phyloP scores from a whole-genome alignment of 2,113 vertebrate genomes.

The Forbesichthys papilliferus region DNA sequence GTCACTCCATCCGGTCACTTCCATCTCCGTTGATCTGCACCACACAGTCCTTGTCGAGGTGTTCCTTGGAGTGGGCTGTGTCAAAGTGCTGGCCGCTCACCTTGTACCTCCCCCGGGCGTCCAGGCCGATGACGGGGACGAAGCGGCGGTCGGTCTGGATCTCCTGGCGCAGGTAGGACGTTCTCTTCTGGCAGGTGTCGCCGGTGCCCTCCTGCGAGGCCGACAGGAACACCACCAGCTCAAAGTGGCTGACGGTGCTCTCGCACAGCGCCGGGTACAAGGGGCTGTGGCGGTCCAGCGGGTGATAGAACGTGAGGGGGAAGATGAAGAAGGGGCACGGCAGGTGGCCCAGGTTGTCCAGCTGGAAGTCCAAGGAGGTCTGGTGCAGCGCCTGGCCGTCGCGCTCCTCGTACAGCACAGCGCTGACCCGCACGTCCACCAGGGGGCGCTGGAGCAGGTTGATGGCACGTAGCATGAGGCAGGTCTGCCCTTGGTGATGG shows the following conservation, averaged over 20 bases:
- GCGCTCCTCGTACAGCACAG: conserved; percentile 88
- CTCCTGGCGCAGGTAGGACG: conserved; percentile 91
- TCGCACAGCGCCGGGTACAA: conserved; percentile 82
- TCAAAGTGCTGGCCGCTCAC: conserved; percentile 90
- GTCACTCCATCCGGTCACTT: conserved; percentile 70
- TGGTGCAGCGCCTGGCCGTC: conserved; percentile 87
- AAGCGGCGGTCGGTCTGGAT: conserved; percentile 87
- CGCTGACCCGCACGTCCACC: conserved; percentile 85
- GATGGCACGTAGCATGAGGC: conserved; percentile 89
- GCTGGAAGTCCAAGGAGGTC: conserved; percentile 87
- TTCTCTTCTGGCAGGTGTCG: conserved; percentile 91
- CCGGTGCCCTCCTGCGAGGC: conserved; percentile 93
- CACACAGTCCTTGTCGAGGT: conserved; percentile 86
- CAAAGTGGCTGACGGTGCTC: conserved; percentile 81
- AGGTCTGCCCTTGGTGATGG: conserved; percentile 81
- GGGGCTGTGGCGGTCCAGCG: conserved; percentile 84
- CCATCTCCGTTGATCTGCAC: conserved; percentile 89
- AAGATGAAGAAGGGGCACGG: conserved; percentile 93
- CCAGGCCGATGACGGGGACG: conserved; percentile 77
- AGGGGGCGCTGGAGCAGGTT: conserved; percentile 88
- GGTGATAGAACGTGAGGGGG: conserved; percentile 89
- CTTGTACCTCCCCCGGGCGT: conserved; percentile 82
- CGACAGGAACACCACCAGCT: conserved; percentile 91
- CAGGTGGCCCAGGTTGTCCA: conserved; percentile 79
- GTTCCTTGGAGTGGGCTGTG: conserved; percentile 79